phyloP scores from a whole-genome alignment of 1,140 invertebrate species.

The Octopus bimaculoides region DNA sequence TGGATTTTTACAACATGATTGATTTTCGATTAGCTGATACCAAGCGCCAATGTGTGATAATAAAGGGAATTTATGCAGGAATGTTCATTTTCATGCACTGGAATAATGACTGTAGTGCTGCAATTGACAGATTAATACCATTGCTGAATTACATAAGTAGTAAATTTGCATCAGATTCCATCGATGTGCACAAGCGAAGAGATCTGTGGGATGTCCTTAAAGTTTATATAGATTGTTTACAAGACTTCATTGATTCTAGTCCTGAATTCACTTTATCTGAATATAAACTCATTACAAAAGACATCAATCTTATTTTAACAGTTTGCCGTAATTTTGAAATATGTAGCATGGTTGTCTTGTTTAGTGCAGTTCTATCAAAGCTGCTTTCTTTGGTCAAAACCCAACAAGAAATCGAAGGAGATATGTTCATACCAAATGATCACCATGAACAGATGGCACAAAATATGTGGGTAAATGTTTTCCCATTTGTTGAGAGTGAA shows the following conservation, averaged over 20 bases:
- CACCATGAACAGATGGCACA: constrained; percentile 18
- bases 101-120: constrained; percentile 19
- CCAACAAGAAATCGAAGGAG: neutral
- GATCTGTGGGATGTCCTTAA: constrained; percentile 23
- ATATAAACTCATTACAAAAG: constrained; percentile 20
- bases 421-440: neutral
- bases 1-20: constrained; percentile 35
- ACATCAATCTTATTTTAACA: neutral
- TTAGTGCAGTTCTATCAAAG: neutral
- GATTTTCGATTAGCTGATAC: constrained; percentile 20
- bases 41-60: constrained; percentile 20
- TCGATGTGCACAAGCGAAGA: constrained; percentile 15
- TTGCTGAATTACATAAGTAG: constrained; percentile 26
- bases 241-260: constrained; percentile 25
- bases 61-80: constrained; percentile 27
- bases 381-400: neutral
- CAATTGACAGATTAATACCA: constrained; percentile 28
- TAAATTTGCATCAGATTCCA: constrained; percentile 15
- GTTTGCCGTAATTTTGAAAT: neutral
- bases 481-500: constrained; percentile 34
- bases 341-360: neutral
- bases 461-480: constrained; percentile 31
- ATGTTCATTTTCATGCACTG: constrained; percentile 25
- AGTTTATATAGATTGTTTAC: constrained; percentile 28
- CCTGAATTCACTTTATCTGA: constrained; percentile 17